These are phyloP conservation scores for Steinernema hermaphroditum DNA, from an alignment of 2,888 invertebrate species.

Conservation along the genomic window DNA sequence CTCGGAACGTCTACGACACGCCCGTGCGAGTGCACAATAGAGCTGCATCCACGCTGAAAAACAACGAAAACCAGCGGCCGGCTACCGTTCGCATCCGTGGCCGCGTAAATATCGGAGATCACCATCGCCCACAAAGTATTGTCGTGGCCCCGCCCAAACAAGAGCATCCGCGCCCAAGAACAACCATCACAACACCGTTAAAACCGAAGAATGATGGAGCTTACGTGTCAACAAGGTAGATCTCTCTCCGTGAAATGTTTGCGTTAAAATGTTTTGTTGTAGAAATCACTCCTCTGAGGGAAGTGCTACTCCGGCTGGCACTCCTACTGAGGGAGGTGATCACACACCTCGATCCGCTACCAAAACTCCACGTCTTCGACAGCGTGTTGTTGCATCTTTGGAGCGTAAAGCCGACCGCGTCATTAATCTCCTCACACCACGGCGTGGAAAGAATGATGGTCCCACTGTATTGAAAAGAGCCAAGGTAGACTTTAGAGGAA, in stretches of 20 bases:
- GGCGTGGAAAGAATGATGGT: constrained; percentile 56
- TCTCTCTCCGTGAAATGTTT: too few species aligned
- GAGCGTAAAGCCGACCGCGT: constrained; percentile 76
- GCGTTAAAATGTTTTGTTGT: too few species aligned
- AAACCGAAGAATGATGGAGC: too few species aligned
- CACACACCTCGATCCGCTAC: constrained; percentile 43
- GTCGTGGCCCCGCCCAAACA: background rate
- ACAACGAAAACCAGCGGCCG: constrained; percentile 38
- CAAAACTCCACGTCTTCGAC: constrained; percentile 54
- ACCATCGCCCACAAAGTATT: background rate
- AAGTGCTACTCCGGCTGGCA: background rate
- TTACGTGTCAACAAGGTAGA: too few species aligned
- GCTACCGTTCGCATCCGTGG: constrained; percentile 34
- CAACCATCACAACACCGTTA: too few species aligned
- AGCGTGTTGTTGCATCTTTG: constrained; percentile 74
- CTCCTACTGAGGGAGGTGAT: constrained; percentile 21
- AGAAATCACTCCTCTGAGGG: too few species aligned
- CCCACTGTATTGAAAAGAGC: constrained; percentile 39
- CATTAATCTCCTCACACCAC: constrained; percentile 76
- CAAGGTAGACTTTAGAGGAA: constrained; percentile 39
- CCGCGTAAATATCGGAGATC: background rate
- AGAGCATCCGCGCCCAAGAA: too few species aligned
- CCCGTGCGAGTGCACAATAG: background rate
- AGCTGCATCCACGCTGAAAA: background rate
- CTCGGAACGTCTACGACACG: background rate